Conservation (phyloP, 2,888 invertebrate genomes). For the Hipparchia semele region DNA sequence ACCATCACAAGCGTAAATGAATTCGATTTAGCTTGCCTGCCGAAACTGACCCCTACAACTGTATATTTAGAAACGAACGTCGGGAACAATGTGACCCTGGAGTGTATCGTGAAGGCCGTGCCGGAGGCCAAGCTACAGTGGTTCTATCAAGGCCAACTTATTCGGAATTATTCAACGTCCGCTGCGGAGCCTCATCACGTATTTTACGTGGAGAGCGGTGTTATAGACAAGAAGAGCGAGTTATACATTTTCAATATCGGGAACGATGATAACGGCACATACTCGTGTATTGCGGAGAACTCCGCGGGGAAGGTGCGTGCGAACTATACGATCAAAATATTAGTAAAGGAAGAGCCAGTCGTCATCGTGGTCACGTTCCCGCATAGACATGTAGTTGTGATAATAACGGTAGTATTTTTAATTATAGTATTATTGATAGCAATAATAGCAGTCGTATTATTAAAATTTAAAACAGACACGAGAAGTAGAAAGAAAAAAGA, state of each 20-base stretch:
- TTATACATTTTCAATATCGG: conserved; percentile 90
- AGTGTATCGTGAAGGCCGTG: conserved; percentile 91
- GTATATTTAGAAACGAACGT: conserved; percentile 90
- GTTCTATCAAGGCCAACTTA: conserved; percentile 91
- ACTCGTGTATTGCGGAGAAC: conserved; percentile 93
- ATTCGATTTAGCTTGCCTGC: conserved; percentile 91
- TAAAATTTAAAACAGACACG: conserved; percentile 80
- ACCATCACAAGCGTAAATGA: conserved; percentile 86
- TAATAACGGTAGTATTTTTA: conserved; percentile 86
- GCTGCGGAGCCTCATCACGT: conserved; percentile 86
- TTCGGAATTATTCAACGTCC: conserved; percentile 88
- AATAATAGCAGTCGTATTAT: conserved; percentile 85
- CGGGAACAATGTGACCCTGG: conserved; percentile 91
- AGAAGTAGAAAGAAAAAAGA: conserved; percentile 81
- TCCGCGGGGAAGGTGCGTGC: conserved; percentile 90
- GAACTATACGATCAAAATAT: conserved; percentile 91
- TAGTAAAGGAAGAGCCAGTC: conserved; percentile 88
- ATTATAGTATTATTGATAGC: conserved; percentile 86
- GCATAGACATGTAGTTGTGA: conserved; percentile 87
- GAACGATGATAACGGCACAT: conserved; percentile 92
- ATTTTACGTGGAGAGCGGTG: conserved; percentile 88
- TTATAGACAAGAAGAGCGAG: conserved; percentile 89
- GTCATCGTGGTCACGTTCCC: conserved; percentile 87
- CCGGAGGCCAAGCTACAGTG: conserved; percentile 92
- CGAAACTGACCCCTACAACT: conserved; percentile 89